A percentile compares a stretch with the other conserved stretches of the same genome.
phyloP scores from a whole-genome alignment of 37 sponge, comb jelly and placozoan genomes.

The Ephydatia muelleri region DNA sequence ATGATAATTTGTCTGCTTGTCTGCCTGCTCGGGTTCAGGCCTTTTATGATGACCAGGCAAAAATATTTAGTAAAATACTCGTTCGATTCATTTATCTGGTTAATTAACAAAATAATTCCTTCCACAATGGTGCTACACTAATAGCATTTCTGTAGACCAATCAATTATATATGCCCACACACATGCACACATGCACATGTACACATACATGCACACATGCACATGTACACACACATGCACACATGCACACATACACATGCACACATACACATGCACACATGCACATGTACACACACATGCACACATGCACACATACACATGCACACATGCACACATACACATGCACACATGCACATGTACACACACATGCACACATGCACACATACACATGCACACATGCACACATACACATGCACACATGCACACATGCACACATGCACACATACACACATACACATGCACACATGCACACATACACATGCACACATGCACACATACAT shows the following conservation, averaged over 20 bases:
- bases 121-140: conserved; percentile 1
- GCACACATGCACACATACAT: not conserved
- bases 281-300: not conserved
- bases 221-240: not conserved
- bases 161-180: conserved; percentile 1
- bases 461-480: not conserved
- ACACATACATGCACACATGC: not conserved
- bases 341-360: too few species aligned
- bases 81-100: not conserved
- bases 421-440: not conserved
- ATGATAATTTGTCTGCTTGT: conserved; percentile 1
- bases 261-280: not conserved
- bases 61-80: not conserved
- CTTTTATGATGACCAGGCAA: not conserved
- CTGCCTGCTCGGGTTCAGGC: not conserved
- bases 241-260: not conserved
- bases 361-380: too few species aligned
- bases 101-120: not conserved
- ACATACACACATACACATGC: not conserved
- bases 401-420: not conserved
- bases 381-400: not conserved
- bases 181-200: not conserved
- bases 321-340: not conserved
- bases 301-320: not conserved
- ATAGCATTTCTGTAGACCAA: not conserved